These are phyloP conservation scores for Anoplopoma fimbria DNA, from an alignment of 2,113 vertebrate genomes.

Conservation along the genomic window DNA sequence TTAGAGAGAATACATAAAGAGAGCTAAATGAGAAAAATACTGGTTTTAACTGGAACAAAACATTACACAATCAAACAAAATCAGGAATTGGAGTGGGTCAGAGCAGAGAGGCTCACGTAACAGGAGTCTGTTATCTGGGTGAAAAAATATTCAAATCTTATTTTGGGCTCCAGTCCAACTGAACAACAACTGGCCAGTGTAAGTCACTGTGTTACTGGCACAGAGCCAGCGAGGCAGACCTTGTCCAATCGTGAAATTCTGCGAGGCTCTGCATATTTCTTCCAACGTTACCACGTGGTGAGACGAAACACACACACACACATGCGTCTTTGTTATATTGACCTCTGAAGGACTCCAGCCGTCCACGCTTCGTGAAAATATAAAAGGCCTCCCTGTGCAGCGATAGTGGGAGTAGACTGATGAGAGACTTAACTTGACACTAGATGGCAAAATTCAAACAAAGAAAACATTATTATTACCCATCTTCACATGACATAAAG, in stretches of 20 bases:
- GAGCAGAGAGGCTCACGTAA: not conserved
- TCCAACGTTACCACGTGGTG: conserved; percentile 20
- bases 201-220: conserved; percentile 8
- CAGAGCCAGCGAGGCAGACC: not conserved
- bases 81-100: not conserved
- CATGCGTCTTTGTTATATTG: conserved; percentile 36
- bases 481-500: not conserved
- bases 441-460: not conserved
- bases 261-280: not conserved
- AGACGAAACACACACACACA: conserved; percentile 18
- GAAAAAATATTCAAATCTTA: conserved; percentile 27
- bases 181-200: not conserved
- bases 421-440: not conserved
- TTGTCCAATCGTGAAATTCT: not conserved
- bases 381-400: conserved; percentile 55
- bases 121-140: conserved; percentile 11
- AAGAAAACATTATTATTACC: conserved; percentile 11
- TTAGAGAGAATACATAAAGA: too few relatives aligned
- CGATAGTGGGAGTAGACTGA: conserved; percentile 35
- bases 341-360: conserved; percentile 6
- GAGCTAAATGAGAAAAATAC: not conserved
- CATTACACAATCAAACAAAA: not conserved
- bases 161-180: conserved; percentile 37
- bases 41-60: not conserved
- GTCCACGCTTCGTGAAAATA: not conserved